These are phyloP conservation scores for Ormyrus labotus DNA, from an alignment of 2,888 invertebrate genomes.

Conservation along the genomic window DNA sequence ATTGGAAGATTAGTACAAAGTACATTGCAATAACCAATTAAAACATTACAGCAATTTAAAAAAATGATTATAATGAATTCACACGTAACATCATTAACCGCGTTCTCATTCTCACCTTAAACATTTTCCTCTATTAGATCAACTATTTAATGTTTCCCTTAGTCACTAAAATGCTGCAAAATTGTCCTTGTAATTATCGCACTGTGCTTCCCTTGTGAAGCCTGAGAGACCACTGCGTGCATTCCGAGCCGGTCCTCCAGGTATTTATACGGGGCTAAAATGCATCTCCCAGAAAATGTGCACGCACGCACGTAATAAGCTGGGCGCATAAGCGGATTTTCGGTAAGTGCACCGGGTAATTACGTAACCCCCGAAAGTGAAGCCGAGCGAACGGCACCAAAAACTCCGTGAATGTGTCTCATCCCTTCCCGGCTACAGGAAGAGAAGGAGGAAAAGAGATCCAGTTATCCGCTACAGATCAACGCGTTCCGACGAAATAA, in stretches of 20 bases:
- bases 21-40: not conserved
- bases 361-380: conserved; percentile 27
- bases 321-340: conserved; percentile 12
- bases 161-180: not conserved
- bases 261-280: conserved; percentile 55
- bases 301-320: conserved; percentile 16
- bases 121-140: conserved; percentile 15
- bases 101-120: conserved; percentile 37
- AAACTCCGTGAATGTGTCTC: conserved; percentile 5
- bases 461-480: conserved; percentile 24
- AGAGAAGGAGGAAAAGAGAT: conserved; percentile 37
- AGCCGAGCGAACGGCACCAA: conserved; percentile 20
- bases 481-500: conserved; percentile 6
- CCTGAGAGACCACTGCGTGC: conserved; percentile 34
- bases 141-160: not conserved
- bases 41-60: not conserved
- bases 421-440: conserved; percentile 43
- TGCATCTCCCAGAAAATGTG: conserved; percentile 26
- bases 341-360: not conserved
- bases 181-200: not conserved
- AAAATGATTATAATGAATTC: no score
- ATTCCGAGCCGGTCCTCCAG: not conserved
- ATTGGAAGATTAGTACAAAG: no score
- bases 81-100: not conserved
- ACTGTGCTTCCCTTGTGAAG: conserved; percentile 23